Base-by-base conservation (phyloP, 2,797 vertebrate genomes). In the Enoplosus armatus region DNA sequence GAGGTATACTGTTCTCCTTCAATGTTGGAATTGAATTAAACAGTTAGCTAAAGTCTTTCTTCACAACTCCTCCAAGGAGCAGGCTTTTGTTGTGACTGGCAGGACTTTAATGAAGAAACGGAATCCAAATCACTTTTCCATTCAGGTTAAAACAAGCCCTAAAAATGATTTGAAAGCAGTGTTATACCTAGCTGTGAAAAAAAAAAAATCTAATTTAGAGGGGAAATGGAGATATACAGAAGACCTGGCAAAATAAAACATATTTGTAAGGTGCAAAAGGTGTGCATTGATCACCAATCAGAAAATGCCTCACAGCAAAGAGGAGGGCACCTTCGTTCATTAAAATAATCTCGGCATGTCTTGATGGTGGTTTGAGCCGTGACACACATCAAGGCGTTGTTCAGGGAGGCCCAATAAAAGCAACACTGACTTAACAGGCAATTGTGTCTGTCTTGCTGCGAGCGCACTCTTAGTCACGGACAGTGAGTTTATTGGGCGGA, bases 401-500 rank as follows among this genome's bases (percentile, higher is more conserved):
- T 92, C 91, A 79, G 86, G 84, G 84, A 93, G 87, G 89, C 89
- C 91, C 92, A 94, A 94, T 94, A 93, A 95, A 92, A 93, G 93
- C 93, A 91, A 92, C 92, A 88, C 90, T 86, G 93, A 93, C 94
- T 95, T 94, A 94, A 94, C 92, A 93, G 94, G 92, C 93, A 94
- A 94, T 95, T 94, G 93, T 94, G 93, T 95, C 93, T 89, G 91
- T 94, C 93, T 93, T 91, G 87, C 93, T 93, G 90, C 87, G 54
- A 94, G 92, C 92, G 53, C 89, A 92, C 93, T 94, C 93, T 95
- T 95, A 94, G 93, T 95, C 93, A 95, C 91, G 89, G 93, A 94
- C 93, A 94, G 92, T 94, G 91, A 95, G 92, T 94, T 91, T 93
- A 93, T 95, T 94, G 93, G 91, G 91, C 84, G 92, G 93, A 95